Evolutionary conservation across 2,113 vertebrate genomes (phyloP), one percentile per base, ranked within the genome.

Genomic region (Collichthys lucidus): DNA sequence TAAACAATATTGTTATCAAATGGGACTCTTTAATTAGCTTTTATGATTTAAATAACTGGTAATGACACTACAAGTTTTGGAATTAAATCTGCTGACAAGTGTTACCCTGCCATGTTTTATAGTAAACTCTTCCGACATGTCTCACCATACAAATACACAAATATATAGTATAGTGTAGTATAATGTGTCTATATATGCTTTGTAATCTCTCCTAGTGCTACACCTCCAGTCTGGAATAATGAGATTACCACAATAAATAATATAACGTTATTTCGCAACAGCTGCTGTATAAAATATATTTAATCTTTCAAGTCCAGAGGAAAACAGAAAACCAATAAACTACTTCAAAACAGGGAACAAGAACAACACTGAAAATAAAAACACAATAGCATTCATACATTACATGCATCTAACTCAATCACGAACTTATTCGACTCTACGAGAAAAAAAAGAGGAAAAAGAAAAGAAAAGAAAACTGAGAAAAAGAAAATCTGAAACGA

Each of bases 221-320:
- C 59, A 71, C 17, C 49, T 61, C 6, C 29, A 42, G 42, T 56
- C 4, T 60, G 26, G 14, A 60, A 52, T 53, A 62, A 75, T 61
- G 53, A 10, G 20, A 44, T 79, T 74, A 65, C 26, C 60, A 17
- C 12, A 26, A 64, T n/a, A 22, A 62, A 75, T 40, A 35, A 2
- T 5, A 71, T 60, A 8, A 29, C 15, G 42, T 46, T 19, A 61
- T 66, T 66, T 66, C 19, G 20, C 14, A 69, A 55, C 22, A 64
- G 46, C 75, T 56, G 55, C 73, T 74, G 68, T 26, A 56, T 53
- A 47, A 52, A 80, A 65, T 72, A 52, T 52, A 64, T 59, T 16
- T 49, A 80, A 87, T 78, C 62, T 89, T 93, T 89, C 76, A 80
- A 89, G 94, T 92, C 91, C 92, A 90, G 92, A 93, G 80, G 63